Evolutionary conservation across 2,113 vertebrate species (phyloP), one percentile per base, ranked within the genome.

Genomic region (Hippocampus mohnikei): DNA sequence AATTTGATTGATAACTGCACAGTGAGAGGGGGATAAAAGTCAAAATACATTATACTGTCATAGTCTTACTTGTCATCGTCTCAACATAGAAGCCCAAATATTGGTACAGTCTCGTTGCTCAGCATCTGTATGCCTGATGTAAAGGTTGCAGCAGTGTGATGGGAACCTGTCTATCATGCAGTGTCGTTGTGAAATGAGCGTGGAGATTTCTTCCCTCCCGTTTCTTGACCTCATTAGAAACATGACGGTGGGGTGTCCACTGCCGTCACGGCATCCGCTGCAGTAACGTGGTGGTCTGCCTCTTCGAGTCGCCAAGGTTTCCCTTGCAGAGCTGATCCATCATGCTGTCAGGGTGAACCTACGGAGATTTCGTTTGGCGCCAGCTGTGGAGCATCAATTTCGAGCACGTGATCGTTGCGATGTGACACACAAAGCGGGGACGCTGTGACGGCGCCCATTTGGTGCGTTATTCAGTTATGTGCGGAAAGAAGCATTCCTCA

Each of bases 281-380:
- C 64, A 72, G 41, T 23, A 66, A 56, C 52, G 44, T 65, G 76
- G 37, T 48, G 68, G 13, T 44, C 50, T 67, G 75, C 75, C 64
- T 52, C 53, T 5, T 37, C 48, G 73, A 74, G 46, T 1, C 20
- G 75, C 65, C 5, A 50, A 69, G 46, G 72, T 71, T 42, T 74
- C 53, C 72, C 66, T 60, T 76, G 62, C 53, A 80, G 73, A 84
- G 77, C 78, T 75, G 83, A 83, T 88, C 84, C 63, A 81, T 83
- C 85, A 78, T 16, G 44, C 71, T 69, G 79, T 71, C 72, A 73
- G 79, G 59, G 23, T 46, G 56, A 76, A 72, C 71, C 25, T 11
- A 63, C 59, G 74, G 55, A 66, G 79, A 78, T 82, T 65, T 68
- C 70, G 69, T 73, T 81, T 83, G 72, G 78, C 66, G 72, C 68